Base-by-base conservation (phyloP, 2,888 invertebrate species). In the Odontocolon sp. region DNA sequence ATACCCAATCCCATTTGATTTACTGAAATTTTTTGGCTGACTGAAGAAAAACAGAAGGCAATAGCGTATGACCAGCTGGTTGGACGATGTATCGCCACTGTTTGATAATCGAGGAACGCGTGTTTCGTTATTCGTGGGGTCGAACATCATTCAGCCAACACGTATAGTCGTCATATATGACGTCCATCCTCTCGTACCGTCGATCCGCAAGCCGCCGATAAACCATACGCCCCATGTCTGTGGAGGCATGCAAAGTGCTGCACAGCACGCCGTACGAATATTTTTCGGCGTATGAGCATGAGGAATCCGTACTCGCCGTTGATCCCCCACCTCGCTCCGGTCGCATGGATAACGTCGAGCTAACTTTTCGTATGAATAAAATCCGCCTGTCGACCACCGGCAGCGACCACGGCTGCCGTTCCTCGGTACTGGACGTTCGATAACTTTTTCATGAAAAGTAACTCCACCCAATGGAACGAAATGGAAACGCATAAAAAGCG, bases 361-460 rank as follows among this genome's bases (percentile, higher is more conserved):
- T 11, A 74, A 73, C 73, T 73, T 73, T 73, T 67, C 45, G 67
- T 68, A 56, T 73, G 52, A 72, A 73, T 61, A 67, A 67, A 73
- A 67, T 61, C 40, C 38, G 52, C 42, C 28, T 26, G 59, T 23
- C 21, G 23, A 61, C 52, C 31, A 31, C 59, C n/a, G n/a, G n/a
- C n/a, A 54, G 40, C 57, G 26, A 26, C 5, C 45, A 36, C 21
- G 57, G n/a, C n/a, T n/a, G n/a, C n/a, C n/a, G n/a, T n/a, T n/a
- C n/a, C n/a, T 67, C 16, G 38, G 18, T 52, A 66, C 31, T 42
- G 42, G 26, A 50, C 9, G 40, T 21, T 26, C 14, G 33, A 52
- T 42, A 40, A 45, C 26, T 61, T n/a, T 56, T 11, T 31, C 28
- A 1, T 50, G 4, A 6, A 9, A 14, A 28, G 52, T 28, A 3